Evolutionary conservation across 30 jellyfish, hydroid and myxozoan genomes (phyloP), one percentile per base, ranked within the genome.

Genomic region (Aurelia aurita complex sp. Pacific): DNA sequence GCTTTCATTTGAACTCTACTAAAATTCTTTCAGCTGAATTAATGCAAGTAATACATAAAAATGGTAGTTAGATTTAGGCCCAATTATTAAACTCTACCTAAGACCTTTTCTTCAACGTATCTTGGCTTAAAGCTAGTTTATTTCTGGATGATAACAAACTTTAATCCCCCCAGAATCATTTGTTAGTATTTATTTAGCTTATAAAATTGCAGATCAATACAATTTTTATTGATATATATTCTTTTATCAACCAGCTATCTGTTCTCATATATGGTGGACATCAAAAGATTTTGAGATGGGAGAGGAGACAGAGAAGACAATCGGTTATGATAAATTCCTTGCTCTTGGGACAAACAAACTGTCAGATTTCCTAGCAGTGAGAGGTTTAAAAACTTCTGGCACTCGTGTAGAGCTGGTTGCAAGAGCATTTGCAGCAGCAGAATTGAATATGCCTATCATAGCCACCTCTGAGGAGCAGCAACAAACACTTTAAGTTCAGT

Each of bases 371-470:
- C 73, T 81, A 68, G 55, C 90, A 18, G 90, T 81, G 34, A 82
- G 88, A n/a, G 90, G 89, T 38, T 54, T 81, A 34, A 81, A 69
- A 59, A 64, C 90, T 12, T 63, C 90, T 17, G 90, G 90, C 34
- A 67, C 82, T 15, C 67, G 42, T 33, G 90, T 81, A 52, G 86
- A 81, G 87, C 73, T 81, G 60, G 90, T 81, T 64, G 90, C 88
- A 38, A 81, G 90, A 35, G 88, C 90, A 38, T 81, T 81, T 81
- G 73, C 89, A 63, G 90, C 87, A 81, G 73, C 59, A 81, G 90
- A 81, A 67, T 52, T 81, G 19, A 81, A 67, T 13, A 40, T 81
- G 46, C 82, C 74, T 42, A 57, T 81, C 65, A 81, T 64, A 64
- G 87, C 73, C 13, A 38, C 77, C 9, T 46, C 46, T 29, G 87